These are phyloP conservation scores for Eptatretus burgeri DNA, from an alignment of 2,113 vertebrate genomes.

Conservation along the genomic window DNA sequence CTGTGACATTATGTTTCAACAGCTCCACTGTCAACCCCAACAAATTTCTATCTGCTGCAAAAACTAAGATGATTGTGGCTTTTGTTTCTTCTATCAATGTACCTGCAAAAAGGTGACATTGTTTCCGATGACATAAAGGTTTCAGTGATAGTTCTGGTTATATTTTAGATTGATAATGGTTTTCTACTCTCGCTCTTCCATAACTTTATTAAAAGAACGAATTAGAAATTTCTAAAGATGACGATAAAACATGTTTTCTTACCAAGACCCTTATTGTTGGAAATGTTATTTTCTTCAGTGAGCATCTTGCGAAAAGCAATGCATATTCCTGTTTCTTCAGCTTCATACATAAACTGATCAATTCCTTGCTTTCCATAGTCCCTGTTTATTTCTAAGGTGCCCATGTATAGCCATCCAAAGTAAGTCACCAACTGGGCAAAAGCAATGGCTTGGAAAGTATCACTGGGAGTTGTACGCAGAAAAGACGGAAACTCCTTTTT, in stretches of 20 bases:
- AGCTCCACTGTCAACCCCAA: conserved; percentile 27
- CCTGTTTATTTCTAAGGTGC: conserved; percentile 31
- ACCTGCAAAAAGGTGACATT: too few relatives aligned
- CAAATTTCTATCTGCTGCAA: conserved; percentile 37
- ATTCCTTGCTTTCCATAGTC: conserved; percentile 47
- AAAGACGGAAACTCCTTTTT: conserved; percentile 14
- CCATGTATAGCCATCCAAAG: conserved; percentile 14
- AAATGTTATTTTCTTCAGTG: conserved; percentile 25
- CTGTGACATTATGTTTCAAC: conserved; percentile 23
- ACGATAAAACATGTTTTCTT: conserved; percentile 5
- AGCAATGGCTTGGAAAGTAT: conserved; percentile 12
- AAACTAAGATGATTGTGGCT: conserved; percentile 38
- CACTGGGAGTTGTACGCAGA: conserved; percentile 25
- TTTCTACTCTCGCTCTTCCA: too few relatives aligned
- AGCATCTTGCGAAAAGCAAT: conserved; percentile 38
- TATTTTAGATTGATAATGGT: too few relatives aligned
- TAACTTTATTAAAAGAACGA: too few relatives aligned
- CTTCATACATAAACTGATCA: conserved; percentile 32
- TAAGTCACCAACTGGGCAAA: too few relatives aligned
- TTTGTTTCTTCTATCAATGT: conserved; percentile 17
- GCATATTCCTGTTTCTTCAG: conserved; percentile 31
- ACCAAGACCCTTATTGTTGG: conserved; percentile 23
- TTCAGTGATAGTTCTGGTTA: too few relatives aligned
- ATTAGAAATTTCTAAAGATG: too few relatives aligned
- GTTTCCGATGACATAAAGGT: too few relatives aligned